Evolutionary conservation across 2,888 invertebrate species (phyloP).

Genomic region (Cataglyphis altisquamis): DNA sequence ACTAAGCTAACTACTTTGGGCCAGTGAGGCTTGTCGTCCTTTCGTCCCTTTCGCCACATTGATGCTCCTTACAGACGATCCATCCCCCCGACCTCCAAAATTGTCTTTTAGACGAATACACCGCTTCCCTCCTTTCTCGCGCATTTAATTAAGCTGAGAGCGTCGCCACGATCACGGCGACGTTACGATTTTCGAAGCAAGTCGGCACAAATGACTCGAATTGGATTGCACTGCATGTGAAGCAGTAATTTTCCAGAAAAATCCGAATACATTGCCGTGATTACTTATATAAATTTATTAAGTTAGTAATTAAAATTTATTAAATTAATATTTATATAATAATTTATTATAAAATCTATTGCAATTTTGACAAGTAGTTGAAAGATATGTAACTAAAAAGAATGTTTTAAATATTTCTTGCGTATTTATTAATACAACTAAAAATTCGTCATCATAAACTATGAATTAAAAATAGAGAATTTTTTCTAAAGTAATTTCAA

Average conservation of each 20-base stretch:
- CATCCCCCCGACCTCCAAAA: conserved; percentile 54
- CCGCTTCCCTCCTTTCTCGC: conserved; percentile 65
- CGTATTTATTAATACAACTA: conserved; percentile 1
- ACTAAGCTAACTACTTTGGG: conserved; percentile 83
- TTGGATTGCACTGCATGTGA: conserved; percentile 64
- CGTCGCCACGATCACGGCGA: conserved; percentile 72
- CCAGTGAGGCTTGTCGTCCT: conserved; percentile 75
- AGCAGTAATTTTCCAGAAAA: conserved; percentile 49
- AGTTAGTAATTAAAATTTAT: not conserved
- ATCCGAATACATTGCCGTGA: not conserved
- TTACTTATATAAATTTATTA: not conserved
- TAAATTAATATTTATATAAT: conserved; percentile 3
- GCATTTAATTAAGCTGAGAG: conserved; percentile 83
- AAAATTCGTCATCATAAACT: not conserved
- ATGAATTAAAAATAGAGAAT: not conserved
- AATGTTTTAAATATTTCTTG: not conserved
- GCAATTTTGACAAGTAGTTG: not conserved
- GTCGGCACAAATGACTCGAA: conserved; percentile 65
- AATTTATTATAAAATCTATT: not conserved
- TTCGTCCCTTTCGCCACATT: conserved; percentile 74
- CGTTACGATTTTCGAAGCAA: conserved; percentile 76
- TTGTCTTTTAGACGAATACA: conserved; percentile 62
- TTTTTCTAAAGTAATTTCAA: not conserved
- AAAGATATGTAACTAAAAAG: not conserved
- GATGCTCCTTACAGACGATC: conserved; percentile 72